Percentiles rank a stretch among this genome's conserved stretches.
Conservation (phyloP, 2,888 invertebrate species). For the Anodontia alba region DNA sequence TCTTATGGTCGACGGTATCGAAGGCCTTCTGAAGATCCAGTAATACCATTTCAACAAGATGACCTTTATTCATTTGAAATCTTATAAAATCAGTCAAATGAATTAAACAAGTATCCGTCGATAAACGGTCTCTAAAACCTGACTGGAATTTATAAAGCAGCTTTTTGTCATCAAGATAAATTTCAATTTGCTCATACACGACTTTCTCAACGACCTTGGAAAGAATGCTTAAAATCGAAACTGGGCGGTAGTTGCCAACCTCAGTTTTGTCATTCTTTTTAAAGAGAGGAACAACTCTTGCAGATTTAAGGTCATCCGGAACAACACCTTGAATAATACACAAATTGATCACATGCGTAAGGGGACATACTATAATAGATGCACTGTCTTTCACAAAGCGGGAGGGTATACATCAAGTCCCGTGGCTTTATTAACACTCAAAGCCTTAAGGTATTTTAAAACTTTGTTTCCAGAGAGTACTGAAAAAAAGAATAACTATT, state of each 20-base stretch:
- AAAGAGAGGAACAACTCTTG: slow-evolving; percentile 24
- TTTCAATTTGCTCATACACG: neutral
- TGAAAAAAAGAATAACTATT: neutral
- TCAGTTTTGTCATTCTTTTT: slow-evolving; percentile 18
- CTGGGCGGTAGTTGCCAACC: slow-evolving; percentile 15
- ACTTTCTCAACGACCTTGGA: slow-evolving; percentile 6
- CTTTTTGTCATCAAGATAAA: neutral
- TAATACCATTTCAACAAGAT: neutral
- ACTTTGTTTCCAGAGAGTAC: neutral
- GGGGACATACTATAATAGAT: neutral
- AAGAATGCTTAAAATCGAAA: slow-evolving; percentile 8
- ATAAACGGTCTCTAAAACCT: neutral
- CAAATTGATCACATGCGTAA: neutral
- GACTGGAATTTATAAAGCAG: neutral
- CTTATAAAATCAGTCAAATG: neutral
- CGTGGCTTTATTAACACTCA: slow-evolving; percentile 15
- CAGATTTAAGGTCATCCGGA: slow-evolving; percentile 13
- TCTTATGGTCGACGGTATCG: neutral
- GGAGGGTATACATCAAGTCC: slow-evolving; percentile 2
- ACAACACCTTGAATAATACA: neutral
- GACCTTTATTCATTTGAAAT: neutral
- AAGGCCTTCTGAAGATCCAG: neutral
- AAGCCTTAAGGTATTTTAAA: neutral
- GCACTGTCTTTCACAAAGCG: slow-evolving; percentile 2
- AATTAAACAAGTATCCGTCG: neutral